Conservation (phyloP, 2,113 vertebrate species). For the Antechinus stuartii region DNA sequence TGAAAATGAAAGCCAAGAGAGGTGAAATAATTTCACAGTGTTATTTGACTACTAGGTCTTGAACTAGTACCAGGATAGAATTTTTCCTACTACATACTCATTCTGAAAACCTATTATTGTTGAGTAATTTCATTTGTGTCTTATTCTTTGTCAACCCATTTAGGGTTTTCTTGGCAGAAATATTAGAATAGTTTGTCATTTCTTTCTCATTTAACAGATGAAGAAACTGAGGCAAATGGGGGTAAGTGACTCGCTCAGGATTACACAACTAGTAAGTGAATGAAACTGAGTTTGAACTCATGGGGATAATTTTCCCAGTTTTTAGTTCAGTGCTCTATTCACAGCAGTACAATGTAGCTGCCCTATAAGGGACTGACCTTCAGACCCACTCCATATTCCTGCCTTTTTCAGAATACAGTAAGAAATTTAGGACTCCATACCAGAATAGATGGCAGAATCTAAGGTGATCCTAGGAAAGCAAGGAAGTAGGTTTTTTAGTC, state of each 20-base stretch:
- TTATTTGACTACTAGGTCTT: background rate
- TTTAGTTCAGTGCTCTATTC: background rate
- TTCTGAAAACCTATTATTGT: background rate
- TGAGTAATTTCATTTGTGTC: background rate
- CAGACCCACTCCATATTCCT: background rate
- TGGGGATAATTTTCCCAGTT: background rate
- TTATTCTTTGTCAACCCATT: background rate
- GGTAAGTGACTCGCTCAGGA: too few relatives aligned
- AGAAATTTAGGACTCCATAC: slow-evolving; percentile 7
- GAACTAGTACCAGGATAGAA: background rate
- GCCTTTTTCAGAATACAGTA: slow-evolving; percentile 30
- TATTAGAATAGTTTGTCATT: background rate
- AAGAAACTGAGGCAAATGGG: too few relatives aligned
- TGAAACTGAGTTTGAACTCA: background rate
- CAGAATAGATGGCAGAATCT: slow-evolving; percentile 47
- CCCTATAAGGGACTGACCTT: background rate
- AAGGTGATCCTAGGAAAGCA: slow-evolving; percentile 63
- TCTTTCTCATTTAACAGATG: background rate
- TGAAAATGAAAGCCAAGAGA: slow-evolving; percentile 11
- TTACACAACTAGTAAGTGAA: background rate
- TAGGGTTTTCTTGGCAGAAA: background rate
- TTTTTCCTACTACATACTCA: background rate
- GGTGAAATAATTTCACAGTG: background rate
- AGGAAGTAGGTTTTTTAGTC: slow-evolving; percentile 63
- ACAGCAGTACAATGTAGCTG: background rate